Evolutionary conservation across 37 sponge, comb jelly and placozoan species (phyloP).

Genomic region (Tethya wilhelma): DNA sequence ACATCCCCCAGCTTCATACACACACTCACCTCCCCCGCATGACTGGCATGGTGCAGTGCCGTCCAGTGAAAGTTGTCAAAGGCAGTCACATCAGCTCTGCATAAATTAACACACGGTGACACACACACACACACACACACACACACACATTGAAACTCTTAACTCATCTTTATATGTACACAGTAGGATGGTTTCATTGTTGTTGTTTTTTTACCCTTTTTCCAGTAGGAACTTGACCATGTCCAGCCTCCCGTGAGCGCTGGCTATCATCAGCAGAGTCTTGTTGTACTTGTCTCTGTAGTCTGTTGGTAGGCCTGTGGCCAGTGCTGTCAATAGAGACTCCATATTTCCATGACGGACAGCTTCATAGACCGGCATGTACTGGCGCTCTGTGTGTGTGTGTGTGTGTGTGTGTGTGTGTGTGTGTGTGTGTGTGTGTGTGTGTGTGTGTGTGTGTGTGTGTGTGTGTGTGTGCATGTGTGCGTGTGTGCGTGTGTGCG

Average conservation of each 20-base stretch:
- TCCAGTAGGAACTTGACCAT: conserved; percentile 71
- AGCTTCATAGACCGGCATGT: conserved; percentile 88
- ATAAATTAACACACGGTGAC: background rate
- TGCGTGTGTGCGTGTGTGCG: too few relatives aligned
- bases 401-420: too few relatives aligned
- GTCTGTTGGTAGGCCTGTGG: conserved; percentile 62
- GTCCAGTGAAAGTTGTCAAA: conserved; percentile 95
- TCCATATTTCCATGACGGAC: conserved; percentile 85
- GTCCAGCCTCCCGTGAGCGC: conserved; percentile 78
- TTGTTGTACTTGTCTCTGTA: conserved; percentile 93
- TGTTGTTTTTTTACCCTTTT: conserved; percentile 59
- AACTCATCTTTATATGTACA: too few relatives aligned
- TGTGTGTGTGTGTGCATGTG: too few relatives aligned
- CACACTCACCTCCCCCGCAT: conserved; percentile 78
- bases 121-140: background rate
- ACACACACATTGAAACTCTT: too few relatives aligned
- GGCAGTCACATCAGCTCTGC: conserved; percentile 90
- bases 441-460: too few relatives aligned
- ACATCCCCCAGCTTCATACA: background rate
- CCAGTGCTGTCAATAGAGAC: conserved; percentile 77
- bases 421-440: too few relatives aligned
- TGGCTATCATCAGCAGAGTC: conserved; percentile 97
- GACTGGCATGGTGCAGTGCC: conserved; percentile 91
- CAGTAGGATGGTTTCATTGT: too few relatives aligned
- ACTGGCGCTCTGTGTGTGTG: conserved; percentile 75